phyloP scores from a whole-genome alignment of 1,140 invertebrate species.

The Himalopsyche phryganea region DNA sequence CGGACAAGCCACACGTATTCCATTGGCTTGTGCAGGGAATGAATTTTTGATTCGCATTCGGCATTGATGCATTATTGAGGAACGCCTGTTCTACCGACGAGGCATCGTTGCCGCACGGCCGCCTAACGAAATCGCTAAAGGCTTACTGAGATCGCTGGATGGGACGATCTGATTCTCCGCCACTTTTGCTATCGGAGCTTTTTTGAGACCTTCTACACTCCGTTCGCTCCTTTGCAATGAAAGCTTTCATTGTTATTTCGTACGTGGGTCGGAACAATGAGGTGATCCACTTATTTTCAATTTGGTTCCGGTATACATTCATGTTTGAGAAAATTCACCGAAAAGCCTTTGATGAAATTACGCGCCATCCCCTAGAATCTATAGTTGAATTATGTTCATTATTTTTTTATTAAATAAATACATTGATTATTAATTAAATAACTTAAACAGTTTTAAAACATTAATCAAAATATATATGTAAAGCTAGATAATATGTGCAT shows the following conservation, averaged over 20 bases:
- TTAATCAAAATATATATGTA: too few relatives aligned
- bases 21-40: slow-evolving; percentile 29
- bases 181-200: slow-evolving; percentile 19
- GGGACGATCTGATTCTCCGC: slow-evolving; percentile 11
- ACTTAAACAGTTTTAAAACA: too few relatives aligned
- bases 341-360: too few relatives aligned
- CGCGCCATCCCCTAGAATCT: too few relatives aligned
- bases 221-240: neutral
- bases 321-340: neutral
- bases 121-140: slow-evolving; percentile 19
- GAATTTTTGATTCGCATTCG: slow-evolving; percentile 32
- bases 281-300: neutral
- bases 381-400: too few relatives aligned
- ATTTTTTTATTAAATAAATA: too few relatives aligned
- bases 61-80: slow-evolving; percentile 30
- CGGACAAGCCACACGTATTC: slow-evolving; percentile 26
- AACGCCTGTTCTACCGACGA: slow-evolving; percentile 7
- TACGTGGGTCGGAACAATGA: slow-evolving; percentile 3
- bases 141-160: slow-evolving; percentile 14
- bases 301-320: neutral
- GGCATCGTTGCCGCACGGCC: slow-evolving; percentile 9
- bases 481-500: too few relatives aligned
- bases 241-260: slow-evolving; percentile 8
- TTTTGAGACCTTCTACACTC: slow-evolving; percentile 7
- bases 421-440: too few relatives aligned